Percentiles rank a stretch among this genome's conserved stretches.
phyloP scores from a whole-genome alignment of 2,888 invertebrate genomes.

The Leucophora obtusa region DNA sequence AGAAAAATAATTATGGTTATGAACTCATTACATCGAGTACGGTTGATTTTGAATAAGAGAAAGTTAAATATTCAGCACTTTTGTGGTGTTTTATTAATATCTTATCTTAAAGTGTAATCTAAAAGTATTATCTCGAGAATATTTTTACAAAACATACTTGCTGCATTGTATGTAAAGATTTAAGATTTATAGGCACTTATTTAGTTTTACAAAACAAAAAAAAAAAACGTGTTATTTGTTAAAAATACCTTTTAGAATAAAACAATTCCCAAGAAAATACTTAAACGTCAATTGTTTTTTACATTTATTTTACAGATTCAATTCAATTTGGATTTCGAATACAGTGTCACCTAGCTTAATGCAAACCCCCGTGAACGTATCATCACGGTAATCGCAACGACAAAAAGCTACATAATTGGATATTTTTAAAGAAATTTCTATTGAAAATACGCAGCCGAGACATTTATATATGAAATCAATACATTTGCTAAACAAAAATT shows the following conservation, averaged over 20 bases:
- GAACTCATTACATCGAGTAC: neutral
- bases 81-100: neutral
- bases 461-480: too few relatives aligned
- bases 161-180: neutral
- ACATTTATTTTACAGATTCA: conserved; percentile 10
- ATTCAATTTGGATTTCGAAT: neutral
- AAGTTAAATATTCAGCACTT: neutral
- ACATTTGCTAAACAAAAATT: too few relatives aligned
- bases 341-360: too few relatives aligned
- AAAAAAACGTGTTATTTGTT: conserved; percentile 26
- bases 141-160: neutral
- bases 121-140: neutral
- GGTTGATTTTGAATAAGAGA: neutral
- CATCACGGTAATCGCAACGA: too few relatives aligned
- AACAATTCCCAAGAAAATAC: conserved; percentile 22
- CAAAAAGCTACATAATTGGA: too few relatives aligned
- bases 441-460: too few relatives aligned
- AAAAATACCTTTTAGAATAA: neutral
- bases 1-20: conserved; percentile 13
- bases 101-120: neutral
- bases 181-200: neutral
- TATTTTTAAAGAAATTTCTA: too few relatives aligned
- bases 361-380: too few relatives aligned
- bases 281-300: conserved; percentile 24
- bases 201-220: neutral